Conservation (phyloP, 1,140 invertebrate genomes). For the Platorchestia sp. region DNA sequence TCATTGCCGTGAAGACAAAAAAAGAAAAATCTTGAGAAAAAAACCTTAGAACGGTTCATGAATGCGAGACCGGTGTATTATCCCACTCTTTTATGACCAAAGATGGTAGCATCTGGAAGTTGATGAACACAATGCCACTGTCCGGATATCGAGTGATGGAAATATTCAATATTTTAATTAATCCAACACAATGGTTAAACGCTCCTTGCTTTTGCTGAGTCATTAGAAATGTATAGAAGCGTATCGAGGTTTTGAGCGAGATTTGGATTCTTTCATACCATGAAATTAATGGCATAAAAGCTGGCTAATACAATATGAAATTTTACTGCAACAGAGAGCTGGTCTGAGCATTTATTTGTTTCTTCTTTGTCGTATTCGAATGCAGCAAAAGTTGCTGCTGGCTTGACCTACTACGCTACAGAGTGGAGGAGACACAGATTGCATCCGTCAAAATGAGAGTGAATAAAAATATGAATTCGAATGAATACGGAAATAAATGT, state of each 20-base stretch:
- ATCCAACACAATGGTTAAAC: slow-evolving; percentile 40
- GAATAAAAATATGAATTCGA: no score
- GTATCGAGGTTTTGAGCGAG: slow-evolving; percentile 23
- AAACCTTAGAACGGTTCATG: slow-evolving; percentile 23
- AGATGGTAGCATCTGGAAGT: slow-evolving; percentile 44
- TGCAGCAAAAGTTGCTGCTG: background rate
- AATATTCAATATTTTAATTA: slow-evolving; percentile 55
- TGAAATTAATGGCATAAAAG: slow-evolving; percentile 17
- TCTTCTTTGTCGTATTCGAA: background rate
- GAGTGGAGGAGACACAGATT: no score
- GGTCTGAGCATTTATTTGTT: background rate
- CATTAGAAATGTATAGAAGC: slow-evolving; percentile 38
- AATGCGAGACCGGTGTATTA: slow-evolving; percentile 1
- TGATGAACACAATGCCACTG: slow-evolving; percentile 27
- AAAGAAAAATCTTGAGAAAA: background rate
- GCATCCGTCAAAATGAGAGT: no score
- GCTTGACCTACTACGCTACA: background rate
- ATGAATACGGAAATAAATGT: no score
- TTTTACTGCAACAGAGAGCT: background rate
- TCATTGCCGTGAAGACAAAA: slow-evolving; percentile 43
- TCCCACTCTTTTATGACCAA: slow-evolving; percentile 1
- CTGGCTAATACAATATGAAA: background rate
- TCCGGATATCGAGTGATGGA: slow-evolving; percentile 52
- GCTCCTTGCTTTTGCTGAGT: slow-evolving; percentile 50
- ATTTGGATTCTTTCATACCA: slow-evolving; percentile 23